These are phyloP conservation scores for Copsychus sechellarum DNA, from an alignment of 2,113 vertebrate genomes.

Conservation along the genomic window DNA sequence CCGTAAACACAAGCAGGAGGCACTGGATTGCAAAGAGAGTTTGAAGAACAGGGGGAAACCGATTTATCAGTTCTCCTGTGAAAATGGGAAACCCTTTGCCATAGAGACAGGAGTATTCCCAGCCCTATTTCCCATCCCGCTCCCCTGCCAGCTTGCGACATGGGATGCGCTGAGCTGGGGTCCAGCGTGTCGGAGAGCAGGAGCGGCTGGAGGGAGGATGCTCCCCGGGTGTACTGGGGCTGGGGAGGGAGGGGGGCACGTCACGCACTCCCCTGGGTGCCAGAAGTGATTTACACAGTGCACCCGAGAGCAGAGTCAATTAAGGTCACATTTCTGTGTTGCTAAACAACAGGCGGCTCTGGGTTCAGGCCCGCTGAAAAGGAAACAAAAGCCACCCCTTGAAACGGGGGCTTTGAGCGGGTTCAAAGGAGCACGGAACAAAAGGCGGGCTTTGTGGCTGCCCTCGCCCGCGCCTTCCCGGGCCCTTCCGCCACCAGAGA, in stretches of 20 bases:
- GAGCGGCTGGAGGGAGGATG: not conserved
- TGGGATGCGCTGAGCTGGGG: not conserved
- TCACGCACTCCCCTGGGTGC: constrained; percentile 47
- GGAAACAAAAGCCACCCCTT: constrained; percentile 91
- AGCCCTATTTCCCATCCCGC: not conserved
- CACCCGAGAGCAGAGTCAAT: constrained; percentile 90
- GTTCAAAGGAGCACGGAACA: constrained; percentile 92
- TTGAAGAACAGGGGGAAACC: not conserved
- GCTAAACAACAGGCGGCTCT: constrained; percentile 91
- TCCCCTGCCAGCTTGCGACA: rapidly evolving
- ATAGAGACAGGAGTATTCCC: not conserved
- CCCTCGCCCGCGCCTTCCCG: constrained; percentile 81
- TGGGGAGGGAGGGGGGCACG: not conserved
- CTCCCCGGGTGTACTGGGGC: not conserved
- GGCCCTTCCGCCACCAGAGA: constrained; percentile 89
- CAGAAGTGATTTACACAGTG: constrained; percentile 78
- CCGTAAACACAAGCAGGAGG: not conserved
- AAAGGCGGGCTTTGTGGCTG: constrained; percentile 90
- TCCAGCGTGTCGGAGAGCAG: rapidly evolving
- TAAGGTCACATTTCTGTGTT: constrained; percentile 98
- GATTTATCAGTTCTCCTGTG: not conserved
- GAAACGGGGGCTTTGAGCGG: constrained; percentile 88
- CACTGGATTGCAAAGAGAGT: not conserved
- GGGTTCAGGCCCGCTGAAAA: constrained; percentile 87
- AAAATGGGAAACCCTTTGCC: not conserved